A percentile compares a stretch with the other conserved stretches of the same genome.
These are phyloP conservation scores for Enteromius paludinosus DNA, from an alignment of 2,797 vertebrate genomes.

Conservation along the genomic window DNA sequence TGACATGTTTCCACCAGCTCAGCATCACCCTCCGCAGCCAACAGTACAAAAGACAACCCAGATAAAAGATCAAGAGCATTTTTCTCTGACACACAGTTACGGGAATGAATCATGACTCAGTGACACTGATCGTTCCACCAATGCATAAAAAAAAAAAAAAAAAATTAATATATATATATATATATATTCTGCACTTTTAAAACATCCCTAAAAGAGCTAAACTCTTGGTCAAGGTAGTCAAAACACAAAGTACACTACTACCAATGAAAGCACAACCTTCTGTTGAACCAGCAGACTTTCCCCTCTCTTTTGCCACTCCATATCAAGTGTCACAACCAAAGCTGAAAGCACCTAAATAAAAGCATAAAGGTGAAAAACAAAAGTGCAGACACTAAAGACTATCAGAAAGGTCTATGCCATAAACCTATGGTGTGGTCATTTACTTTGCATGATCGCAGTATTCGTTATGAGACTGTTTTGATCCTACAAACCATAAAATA, in stretches of 20 bases:
- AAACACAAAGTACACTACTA: background rate
- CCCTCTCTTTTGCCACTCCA: background rate
- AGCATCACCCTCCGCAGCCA: background rate
- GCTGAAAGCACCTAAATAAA: background rate
- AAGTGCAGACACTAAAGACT: background rate
- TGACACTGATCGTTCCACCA: background rate
- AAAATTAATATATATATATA: no score
- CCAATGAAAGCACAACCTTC: background rate
- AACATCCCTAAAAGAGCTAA: background rate
- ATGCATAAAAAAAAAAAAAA: background rate
- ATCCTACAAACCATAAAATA: background rate
- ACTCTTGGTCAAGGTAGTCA: background rate
- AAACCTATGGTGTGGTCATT: background rate
- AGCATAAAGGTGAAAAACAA: background rate
- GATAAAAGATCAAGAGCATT: background rate
- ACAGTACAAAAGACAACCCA: constrained; percentile 2
- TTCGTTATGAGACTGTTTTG: background rate
- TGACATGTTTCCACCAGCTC: constrained; percentile 15
- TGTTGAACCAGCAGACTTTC: constrained; percentile 6
- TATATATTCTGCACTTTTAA: background rate
- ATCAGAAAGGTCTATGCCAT: background rate
- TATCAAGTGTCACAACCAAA: background rate
- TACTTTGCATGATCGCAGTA: background rate
- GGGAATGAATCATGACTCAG: background rate
- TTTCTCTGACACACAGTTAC: background rate